These are phyloP conservation scores for Podarcis lilfordi DNA, from an alignment of 2,797 vertebrate species.

Conservation along the genomic window DNA sequence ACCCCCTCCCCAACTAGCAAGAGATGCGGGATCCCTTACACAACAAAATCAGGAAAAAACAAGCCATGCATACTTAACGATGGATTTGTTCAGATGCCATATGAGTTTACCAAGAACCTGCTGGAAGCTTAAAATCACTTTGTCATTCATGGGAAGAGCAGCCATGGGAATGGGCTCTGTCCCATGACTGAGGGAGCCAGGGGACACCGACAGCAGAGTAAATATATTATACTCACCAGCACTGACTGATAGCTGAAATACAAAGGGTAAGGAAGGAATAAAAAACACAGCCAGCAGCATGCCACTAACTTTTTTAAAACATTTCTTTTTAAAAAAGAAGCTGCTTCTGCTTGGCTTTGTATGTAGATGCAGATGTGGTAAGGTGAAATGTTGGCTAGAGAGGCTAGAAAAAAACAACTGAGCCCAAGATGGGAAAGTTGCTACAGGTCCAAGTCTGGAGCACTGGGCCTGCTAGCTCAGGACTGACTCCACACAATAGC, in stretches of 20 bases:
- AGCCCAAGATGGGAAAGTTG: neutral
- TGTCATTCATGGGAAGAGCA: neutral
- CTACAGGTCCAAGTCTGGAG: neutral
- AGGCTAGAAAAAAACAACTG: neutral
- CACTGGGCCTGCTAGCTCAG: too few species aligned
- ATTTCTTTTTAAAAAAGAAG: neutral
- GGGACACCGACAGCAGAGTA: neutral
- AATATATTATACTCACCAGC: neutral
- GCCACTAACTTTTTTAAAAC: neutral
- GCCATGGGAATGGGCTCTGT: too few species aligned
- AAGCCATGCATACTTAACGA: neutral
- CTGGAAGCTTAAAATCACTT: neutral
- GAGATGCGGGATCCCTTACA: constrained; percentile 26
- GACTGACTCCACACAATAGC: neutral
- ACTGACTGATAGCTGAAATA: neutral
- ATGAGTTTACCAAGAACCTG: neutral
- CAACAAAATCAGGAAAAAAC: neutral
- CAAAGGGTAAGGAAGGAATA: neutral
- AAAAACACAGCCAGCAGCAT: neutral
- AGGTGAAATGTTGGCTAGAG: neutral
- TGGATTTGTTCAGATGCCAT: constrained; percentile 26
- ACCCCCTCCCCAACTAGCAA: neutral
- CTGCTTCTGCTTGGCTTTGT: neutral
- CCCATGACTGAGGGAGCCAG: too few species aligned
- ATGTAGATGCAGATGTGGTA: neutral